These are phyloP conservation scores for Cacoxenus indagator DNA, from an alignment of 2,888 invertebrate genomes.

Conservation along the genomic window DNA sequence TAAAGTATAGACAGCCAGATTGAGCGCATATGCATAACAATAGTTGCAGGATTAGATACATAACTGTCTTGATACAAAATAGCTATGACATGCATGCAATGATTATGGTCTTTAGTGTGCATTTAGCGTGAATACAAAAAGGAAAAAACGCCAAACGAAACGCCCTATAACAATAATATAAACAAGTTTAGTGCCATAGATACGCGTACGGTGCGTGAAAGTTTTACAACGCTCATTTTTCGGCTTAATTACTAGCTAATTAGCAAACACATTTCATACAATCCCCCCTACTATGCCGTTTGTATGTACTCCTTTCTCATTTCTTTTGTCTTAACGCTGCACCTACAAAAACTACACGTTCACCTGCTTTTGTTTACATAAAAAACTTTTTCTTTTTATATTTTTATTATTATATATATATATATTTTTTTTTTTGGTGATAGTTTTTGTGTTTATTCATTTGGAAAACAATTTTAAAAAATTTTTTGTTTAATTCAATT, in stretches of 20 bases:
- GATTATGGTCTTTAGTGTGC: neutral
- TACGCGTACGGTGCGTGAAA: neutral
- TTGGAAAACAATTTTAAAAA: neutral
- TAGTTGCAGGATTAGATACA: neutral
- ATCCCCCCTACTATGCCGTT: no score
- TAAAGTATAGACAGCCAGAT: neutral
- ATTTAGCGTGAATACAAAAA: neutral
- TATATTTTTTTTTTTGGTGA: no score
- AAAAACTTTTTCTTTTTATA: neutral
- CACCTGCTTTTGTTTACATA: conserved; percentile 20
- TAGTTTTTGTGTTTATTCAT: conserved; percentile 25
- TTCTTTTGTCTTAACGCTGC: neutral
- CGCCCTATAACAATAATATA: neutral
- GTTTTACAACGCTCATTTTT: neutral
- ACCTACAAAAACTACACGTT: neutral
- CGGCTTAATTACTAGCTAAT: neutral
- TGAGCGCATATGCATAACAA: neutral
- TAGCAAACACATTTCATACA: neutral
- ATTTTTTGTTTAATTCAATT: neutral
- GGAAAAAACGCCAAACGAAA: no score
- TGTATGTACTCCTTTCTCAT: neutral
- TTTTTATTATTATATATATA: neutral
- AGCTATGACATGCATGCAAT: neutral
- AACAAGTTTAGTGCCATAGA: neutral
- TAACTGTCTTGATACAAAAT: no score